A percentile compares a stretch with the other conserved stretches of the same genome.
These are phyloP conservation scores for Sylvietta virens DNA, from an alignment of 2,113 vertebrate species.

Conservation along the genomic window DNA sequence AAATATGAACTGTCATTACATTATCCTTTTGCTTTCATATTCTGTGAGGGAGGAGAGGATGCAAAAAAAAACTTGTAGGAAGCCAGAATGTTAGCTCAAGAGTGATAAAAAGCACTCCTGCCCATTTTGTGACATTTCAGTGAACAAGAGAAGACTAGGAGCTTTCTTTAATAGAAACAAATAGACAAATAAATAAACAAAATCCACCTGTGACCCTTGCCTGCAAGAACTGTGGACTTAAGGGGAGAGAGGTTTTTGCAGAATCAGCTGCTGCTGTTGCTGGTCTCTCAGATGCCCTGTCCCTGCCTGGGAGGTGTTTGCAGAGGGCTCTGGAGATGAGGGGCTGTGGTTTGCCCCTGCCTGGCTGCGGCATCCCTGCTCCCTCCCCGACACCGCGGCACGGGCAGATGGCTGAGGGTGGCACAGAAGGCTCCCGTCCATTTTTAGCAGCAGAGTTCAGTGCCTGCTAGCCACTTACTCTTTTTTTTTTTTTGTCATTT, in stretches of 20 bases:
- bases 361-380: background rate
- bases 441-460: background rate
- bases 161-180: background rate
- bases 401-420: background rate
- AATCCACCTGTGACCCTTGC: background rate
- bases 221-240: background rate
- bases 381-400: background rate
- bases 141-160: background rate
- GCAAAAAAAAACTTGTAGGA: fast-evolving
- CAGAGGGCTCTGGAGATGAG: background rate
- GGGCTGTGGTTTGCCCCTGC: fast-evolving
- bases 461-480: background rate
- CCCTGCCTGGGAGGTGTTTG: background rate
- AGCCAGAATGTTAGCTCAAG: background rate
- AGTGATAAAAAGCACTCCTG: background rate
- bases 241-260: background rate
- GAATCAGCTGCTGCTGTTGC: background rate
- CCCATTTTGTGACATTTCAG: background rate
- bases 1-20: background rate
- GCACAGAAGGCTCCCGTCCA: background rate
- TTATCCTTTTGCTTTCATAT: background rate
- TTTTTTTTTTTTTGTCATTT: background rate
- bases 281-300: background rate
- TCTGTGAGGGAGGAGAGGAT: background rate
- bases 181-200: background rate